Evolutionary conservation across 2,113 vertebrate species (phyloP), one percentile per base, ranked within the genome.

Genomic region (Bucco capensis): DNA sequence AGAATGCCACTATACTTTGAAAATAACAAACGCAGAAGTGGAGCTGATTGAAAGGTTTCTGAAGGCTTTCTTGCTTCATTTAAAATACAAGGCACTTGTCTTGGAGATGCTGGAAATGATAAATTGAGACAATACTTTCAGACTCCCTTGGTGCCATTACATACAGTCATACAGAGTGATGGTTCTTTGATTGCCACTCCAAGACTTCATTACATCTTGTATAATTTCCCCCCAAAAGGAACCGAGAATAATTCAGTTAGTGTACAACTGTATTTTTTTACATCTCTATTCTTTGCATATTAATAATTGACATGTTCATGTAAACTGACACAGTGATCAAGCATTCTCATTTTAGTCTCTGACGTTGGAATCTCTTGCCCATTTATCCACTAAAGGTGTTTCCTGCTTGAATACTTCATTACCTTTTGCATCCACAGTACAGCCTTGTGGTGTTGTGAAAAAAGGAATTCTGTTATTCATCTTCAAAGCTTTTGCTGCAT

Each of bases 261-360:
- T 47, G 76, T 60, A 94, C 49, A 94, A 82, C 74, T 85, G 42
- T 71, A 82, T 91, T 92, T 90, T 95, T 84, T 73, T 87, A 67
- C 57, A 66, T 88, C 61, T 44, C 50, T 54, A 35, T 75, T 82
- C 72, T 35, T 11, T 14, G 19, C 60, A 86, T 90, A 90, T 95
- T 93, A 86, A 93, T 95, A 95, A 95, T 54, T 86, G 91, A 89
- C 25, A 0, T 33, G 19, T 70, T 78, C 49, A 47, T 71, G 47
- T 72, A 90, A 92, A 88, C 93, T 92, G 89, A 96, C 77, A 90
- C 94, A 91, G 61, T 82, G 74, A 86, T 77, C 70, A 86, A 81
- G 69, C 22, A 58, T 77, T 74, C 72, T 88, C 47, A 74, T 61
- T 91, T 84, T 71, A 66, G 25, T 86, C 61, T 90, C 47, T 75